phyloP scores from a whole-genome alignment of 2,113 vertebrate genomes.

The Sarotherodon lohbergeri region DNA sequence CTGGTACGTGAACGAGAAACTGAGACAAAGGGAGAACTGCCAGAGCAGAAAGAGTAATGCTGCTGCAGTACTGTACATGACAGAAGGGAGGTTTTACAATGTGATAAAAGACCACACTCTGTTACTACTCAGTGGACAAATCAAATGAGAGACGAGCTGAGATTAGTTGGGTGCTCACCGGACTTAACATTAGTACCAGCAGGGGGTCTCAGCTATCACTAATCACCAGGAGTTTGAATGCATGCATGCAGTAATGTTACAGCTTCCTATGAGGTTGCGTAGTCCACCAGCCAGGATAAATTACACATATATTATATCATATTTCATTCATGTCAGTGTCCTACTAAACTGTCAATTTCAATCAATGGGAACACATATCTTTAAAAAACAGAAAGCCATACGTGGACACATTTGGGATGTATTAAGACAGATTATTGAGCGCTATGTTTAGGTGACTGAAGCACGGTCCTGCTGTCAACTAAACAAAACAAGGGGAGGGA shows the following conservation, averaged over 20 bases:
- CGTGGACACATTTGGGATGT: not conserved
- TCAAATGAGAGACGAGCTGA: slow-evolving; percentile 35
- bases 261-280: not conserved
- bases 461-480: not conserved
- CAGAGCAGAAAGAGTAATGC: slow-evolving; percentile 19
- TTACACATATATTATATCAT: not conserved
- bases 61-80: slow-evolving; percentile 15
- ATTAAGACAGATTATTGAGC: not conserved
- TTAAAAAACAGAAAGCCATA: not conserved
- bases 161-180: slow-evolving; percentile 27
- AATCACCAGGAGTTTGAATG: not conserved
- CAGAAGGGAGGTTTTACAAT: slow-evolving; percentile 5
- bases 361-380: not conserved
- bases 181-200: slow-evolving; percentile 30
- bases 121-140: slow-evolving; percentile 22
- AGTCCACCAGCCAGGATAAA: not conserved
- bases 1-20: slow-evolving; percentile 9
- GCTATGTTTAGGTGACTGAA: not conserved
- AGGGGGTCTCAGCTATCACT: slow-evolving; percentile 38
- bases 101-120: not conserved
- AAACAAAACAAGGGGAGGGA: accelerated
- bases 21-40: slow-evolving; percentile 2
- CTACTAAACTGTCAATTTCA: not conserved
- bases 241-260: not conserved
- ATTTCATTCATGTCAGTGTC: not conserved